A percentile compares a stretch with the other conserved stretches of the same genome.
Evolutionary conservation across 2,113 vertebrate species (phyloP).

Genomic region (Danionella cerebrum): DNA sequence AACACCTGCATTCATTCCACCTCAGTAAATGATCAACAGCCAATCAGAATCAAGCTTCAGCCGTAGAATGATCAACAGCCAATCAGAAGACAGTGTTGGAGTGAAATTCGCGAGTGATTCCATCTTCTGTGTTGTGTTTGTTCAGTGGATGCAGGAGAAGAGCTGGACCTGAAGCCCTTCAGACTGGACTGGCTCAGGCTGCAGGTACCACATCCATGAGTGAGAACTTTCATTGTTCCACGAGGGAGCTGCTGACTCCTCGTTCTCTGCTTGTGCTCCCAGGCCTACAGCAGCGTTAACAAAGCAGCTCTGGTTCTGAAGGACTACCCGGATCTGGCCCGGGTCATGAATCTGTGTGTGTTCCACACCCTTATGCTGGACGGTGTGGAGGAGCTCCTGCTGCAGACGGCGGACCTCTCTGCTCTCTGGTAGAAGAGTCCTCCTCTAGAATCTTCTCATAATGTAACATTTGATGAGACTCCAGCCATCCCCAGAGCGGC

Average conservation of each 20-base stretch:
- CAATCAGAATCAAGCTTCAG: too few relatives aligned
- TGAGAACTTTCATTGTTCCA: too few relatives aligned
- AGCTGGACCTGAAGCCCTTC: slow-evolving; percentile 76
- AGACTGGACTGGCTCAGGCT: slow-evolving; percentile 89
- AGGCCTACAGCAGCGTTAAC: slow-evolving; percentile 83
- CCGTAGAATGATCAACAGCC: too few relatives aligned
- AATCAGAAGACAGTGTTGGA: too few relatives aligned
- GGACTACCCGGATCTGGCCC: slow-evolving; percentile 74
- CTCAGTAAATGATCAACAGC: too few relatives aligned
- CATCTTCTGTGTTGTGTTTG: neutral
- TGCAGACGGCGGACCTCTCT: slow-evolving; percentile 78
- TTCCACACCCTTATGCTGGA: slow-evolving; percentile 89
- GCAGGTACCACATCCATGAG: slow-evolving; percentile 76
- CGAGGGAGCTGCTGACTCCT: too few relatives aligned
- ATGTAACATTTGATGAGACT: too few relatives aligned
- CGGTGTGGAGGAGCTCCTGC: slow-evolving; percentile 65
- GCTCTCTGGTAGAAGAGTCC: slow-evolving; percentile 82
- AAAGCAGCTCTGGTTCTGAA: slow-evolving; percentile 73
- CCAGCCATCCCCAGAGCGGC: too few relatives aligned
- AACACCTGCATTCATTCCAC: too few relatives aligned
- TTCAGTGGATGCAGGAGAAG: slow-evolving; percentile 72
- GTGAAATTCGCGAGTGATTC: too few relatives aligned
- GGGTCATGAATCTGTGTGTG: slow-evolving; percentile 81
- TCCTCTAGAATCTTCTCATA: too few relatives aligned
- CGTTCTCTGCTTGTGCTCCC: slow-evolving; percentile 2